Evolutionary conservation across 2,113 vertebrate genomes (phyloP), one percentile per base, ranked within the genome.

Genomic region (Campylomormyrus tamandua): DNA sequence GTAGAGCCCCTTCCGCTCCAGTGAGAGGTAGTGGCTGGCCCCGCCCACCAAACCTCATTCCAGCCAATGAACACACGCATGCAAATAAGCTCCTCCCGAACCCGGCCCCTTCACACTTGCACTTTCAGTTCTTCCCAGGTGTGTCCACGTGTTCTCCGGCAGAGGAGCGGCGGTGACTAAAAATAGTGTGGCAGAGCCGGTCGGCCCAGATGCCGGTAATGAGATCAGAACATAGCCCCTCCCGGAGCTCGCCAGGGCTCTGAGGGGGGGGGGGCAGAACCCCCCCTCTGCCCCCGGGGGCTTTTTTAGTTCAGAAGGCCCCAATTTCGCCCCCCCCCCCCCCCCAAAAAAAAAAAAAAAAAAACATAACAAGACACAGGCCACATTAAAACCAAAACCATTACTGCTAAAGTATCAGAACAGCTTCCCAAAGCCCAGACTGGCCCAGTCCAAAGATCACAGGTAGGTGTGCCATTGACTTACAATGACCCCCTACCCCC

Each of bases 1-100:
- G 27, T 27, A 39, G 0, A 19, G 21, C 19, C 93, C 93, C 27
- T 92, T 39, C 56, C 84, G 83, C 91, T 88, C 66, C 5, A 48
- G 53, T 7, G n/a, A 19, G 24, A 19, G 42, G 9, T 49, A 91
- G 89, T 86, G 24, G 11, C 53, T 90, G 90, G 89, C 92, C 91
- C 66, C 93, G 9, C 93, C 93, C 90, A 90, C 89, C 92, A 94
- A 92, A 92, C 48, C 42, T 66, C 24, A 17, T 84, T 31, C 39
- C 80, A 5, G 35, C 89, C 80, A 89, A 89, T 89, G 50, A 10
- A 52, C 5, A 31, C 7, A 31, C 2, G 7, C 11, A 8, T 48
- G 24, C 19, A 74, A 89, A 80, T 7, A 56, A 83, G 24, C 17
- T 15, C 89, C 17, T 31, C 90, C 89, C 24, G 17, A 83, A 27